Evolutionary conservation across 2,113 vertebrate species (phyloP).

Genomic region (Anguilla japonica): DNA sequence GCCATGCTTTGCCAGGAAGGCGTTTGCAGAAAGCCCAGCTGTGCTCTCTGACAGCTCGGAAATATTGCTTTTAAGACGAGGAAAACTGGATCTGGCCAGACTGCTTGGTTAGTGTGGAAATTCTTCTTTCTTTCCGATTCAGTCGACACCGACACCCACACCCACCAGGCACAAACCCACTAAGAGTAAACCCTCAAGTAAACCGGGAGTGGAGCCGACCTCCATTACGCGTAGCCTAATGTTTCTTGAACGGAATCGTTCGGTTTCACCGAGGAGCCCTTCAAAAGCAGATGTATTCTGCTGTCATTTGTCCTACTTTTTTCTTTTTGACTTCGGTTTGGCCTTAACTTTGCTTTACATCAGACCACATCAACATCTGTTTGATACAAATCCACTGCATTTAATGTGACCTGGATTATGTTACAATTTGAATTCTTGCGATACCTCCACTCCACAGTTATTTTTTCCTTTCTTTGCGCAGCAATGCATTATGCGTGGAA

Average conservation of each 20-base stretch:
- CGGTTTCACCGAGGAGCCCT: neutral
- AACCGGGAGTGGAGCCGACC: neutral
- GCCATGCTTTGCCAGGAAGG: slow-evolving; percentile 64
- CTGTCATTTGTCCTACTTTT: neutral
- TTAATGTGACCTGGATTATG: neutral
- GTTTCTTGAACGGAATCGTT: neutral
- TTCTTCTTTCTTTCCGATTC: slow-evolving; percentile 52
- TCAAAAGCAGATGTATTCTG: neutral
- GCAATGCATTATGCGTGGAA: neutral
- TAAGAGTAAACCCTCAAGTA: slow-evolving; percentile 4
- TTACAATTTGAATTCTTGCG: neutral
- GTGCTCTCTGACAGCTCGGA: slow-evolving; percentile 71
- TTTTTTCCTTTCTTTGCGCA: neutral
- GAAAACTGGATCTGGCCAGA: slow-evolving; percentile 76
- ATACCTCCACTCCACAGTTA: neutral
- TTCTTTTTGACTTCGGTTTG: neutral
- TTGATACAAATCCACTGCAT: slow-evolving; percentile 29
- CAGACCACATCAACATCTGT: slow-evolving; percentile 34
- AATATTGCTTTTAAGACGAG: slow-evolving; percentile 74
- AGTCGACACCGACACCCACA: slow-evolving; percentile 52
- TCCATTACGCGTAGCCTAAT: neutral
- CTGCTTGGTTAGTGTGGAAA: slow-evolving; percentile 71
- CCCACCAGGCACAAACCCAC: slow-evolving; percentile 48
- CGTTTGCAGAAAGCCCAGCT: slow-evolving; percentile 65
- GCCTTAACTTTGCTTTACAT: slow-evolving; percentile 21